Evolutionary conservation across 2,113 vertebrate species (phyloP), one percentile per base, ranked within the genome.

Genomic region (Climacteris rufus): DNA sequence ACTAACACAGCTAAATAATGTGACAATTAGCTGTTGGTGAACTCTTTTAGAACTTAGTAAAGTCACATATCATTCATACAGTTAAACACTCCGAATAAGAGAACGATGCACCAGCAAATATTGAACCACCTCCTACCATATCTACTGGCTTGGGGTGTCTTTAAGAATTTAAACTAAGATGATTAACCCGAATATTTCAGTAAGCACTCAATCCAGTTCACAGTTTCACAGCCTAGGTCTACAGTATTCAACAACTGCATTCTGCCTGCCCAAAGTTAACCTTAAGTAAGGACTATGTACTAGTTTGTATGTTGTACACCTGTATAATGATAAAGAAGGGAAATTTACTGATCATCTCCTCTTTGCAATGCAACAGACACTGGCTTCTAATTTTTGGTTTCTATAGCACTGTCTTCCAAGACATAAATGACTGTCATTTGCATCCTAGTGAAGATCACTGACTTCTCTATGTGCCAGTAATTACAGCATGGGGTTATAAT

Each of bases 61-160:
- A 10, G 25, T 45, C 47, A 72, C 27, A 50, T 37, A 42, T 18
- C 14, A 68, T 40, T 8, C 2, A 0, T 17, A 27, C 61, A 9
- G 19, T 64, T 84, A 79, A 87, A 52, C 10, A 80, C 61, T 45
- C 22, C 60, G 23, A 83, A 5, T 47, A 87, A 70, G 25, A 64
- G n/a, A 71, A 59, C 18, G 24, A 40, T 40, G 13, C 9, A 59
- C 14, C 13, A 87, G 21, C 22, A 61, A 89, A 84, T 13, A 53
- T 0, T 68, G 15, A 75, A 54, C 42, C 1, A 1, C 3, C 11
- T 70, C 49, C 39, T 35, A 61, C 6, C 3, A 13, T 2, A 69
- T 11, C 7, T 22, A 75, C 53, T 75, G 47, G 8, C n/a, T 74
- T 83, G 12, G 10, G 6, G 13, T 30, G 9, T 33, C 66, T 60